Conservation (phyloP, 2,797 vertebrate species). For the Leptatherina wallacei region DNA sequence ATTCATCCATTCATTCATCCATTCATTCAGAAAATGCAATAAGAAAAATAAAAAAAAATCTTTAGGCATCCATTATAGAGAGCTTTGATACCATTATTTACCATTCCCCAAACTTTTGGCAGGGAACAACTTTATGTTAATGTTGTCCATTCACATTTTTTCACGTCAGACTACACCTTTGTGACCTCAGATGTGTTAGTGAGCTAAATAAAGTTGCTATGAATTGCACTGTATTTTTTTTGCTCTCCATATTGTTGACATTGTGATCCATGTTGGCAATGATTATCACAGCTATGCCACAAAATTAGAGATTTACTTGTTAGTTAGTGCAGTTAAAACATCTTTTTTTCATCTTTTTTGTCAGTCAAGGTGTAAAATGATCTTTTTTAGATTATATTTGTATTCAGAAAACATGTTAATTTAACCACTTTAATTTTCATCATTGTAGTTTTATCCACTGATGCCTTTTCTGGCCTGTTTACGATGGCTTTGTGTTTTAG, state of each 20-base stretch:
- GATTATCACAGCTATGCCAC: not conserved
- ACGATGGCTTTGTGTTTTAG: constrained; percentile 16
- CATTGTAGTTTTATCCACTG: constrained; percentile 5
- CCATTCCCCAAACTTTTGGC: not conserved
- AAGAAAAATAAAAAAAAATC: no score
- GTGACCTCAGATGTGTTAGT: not conserved
- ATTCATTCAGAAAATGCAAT: not conserved
- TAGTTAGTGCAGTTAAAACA: not conserved
- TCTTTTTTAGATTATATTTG: not conserved
- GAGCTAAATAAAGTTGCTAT: not conserved
- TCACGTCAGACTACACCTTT: not conserved
- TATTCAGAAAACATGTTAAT: not conserved
- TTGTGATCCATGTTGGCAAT: not conserved
- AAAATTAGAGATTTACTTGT: constrained; percentile 1
- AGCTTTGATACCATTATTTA: not conserved
- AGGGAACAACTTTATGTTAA: not conserved
- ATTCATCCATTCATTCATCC: no score
- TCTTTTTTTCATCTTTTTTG: no score
- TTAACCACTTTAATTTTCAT: constrained; percentile 15
- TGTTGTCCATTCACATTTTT: not conserved
- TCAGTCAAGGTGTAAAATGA: not conserved
- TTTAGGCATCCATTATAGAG: not conserved
- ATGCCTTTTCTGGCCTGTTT: not conserved
- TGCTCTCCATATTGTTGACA: not conserved
- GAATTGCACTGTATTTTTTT: not conserved